Evolutionary conservation across 2,797 vertebrate genomes (phyloP).

Genomic region (Tauraco hartlaubi): DNA sequence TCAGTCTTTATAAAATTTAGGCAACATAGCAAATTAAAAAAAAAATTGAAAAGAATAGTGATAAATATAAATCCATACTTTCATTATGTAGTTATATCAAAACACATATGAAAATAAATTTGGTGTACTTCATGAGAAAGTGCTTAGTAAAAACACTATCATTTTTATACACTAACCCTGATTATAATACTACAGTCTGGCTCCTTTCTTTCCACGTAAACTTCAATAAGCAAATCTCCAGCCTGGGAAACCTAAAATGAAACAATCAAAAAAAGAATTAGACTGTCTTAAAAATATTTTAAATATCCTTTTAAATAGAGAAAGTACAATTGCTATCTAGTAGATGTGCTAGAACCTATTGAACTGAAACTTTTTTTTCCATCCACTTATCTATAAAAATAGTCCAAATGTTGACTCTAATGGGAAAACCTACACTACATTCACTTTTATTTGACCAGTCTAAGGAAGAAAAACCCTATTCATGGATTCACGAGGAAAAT

Average conservation of each 20-base stretch:
- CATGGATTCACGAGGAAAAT: background rate
- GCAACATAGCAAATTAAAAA: background rate
- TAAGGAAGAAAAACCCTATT: background rate
- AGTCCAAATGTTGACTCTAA: background rate
- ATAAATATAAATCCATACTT: background rate
- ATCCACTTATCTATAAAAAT: background rate
- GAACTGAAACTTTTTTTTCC: background rate
- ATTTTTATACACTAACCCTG: constrained; percentile 83
- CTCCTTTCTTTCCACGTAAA: constrained; percentile 91
- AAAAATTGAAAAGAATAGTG: background rate
- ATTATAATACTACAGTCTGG: constrained; percentile 94
- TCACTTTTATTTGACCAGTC: background rate
- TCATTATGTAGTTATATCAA: background rate
- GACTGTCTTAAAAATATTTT: background rate
- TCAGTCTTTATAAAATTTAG: background rate
- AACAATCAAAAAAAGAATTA: background rate
- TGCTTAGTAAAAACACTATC: background rate
- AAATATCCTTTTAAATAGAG: background rate
- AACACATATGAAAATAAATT: background rate
- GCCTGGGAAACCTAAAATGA: constrained; percentile 90
- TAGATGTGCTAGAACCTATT: background rate
- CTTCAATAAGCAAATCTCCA: constrained; percentile 95
- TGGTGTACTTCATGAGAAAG: background rate
- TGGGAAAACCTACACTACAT: background rate
- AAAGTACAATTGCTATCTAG: background rate